A percentile compares a stretch with the other conserved stretches of the same genome.
Conservation (phyloP, 2,888 invertebrate species). For the Anodontia alba region DNA sequence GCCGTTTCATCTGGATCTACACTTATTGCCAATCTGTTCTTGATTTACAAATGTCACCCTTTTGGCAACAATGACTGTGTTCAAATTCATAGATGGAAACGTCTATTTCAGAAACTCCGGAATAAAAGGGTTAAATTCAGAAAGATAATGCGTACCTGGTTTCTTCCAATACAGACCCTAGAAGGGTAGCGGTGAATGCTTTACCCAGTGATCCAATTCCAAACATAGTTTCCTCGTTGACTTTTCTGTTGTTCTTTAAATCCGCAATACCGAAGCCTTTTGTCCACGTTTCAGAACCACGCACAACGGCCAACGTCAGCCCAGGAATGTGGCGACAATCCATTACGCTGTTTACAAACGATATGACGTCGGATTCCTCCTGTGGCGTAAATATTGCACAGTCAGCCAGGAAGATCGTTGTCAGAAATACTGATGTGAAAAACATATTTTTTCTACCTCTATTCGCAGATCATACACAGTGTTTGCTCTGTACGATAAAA, state of each 20-base stretch:
- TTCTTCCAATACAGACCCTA: slow-evolving; percentile 53
- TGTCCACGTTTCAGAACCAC: slow-evolving; percentile 61
- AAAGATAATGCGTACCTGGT: slow-evolving; percentile 36
- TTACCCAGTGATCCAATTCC: slow-evolving; percentile 66
- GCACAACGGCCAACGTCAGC: slow-evolving; percentile 68
- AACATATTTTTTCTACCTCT: too few species aligned
- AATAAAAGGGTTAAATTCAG: too few species aligned
- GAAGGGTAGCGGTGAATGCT: slow-evolving; percentile 61
- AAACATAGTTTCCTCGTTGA: slow-evolving; percentile 58
- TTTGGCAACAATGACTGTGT: too few species aligned
- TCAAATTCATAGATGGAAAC: too few species aligned
- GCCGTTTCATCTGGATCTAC: too few species aligned
- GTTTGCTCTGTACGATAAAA: too few species aligned
- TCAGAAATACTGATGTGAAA: too few species aligned
- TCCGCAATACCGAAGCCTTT: slow-evolving; percentile 65
- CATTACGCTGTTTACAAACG: slow-evolving; percentile 46
- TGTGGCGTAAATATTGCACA: slow-evolving; percentile 24
- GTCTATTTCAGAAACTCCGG: too few species aligned
- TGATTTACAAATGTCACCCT: too few species aligned
- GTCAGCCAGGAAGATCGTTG: background rate
- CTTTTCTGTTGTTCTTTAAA: slow-evolving; percentile 41
- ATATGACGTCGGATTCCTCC: slow-evolving; percentile 27
- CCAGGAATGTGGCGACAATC: slow-evolving; percentile 70
- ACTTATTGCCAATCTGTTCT: too few species aligned
- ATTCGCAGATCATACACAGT: too few species aligned